These are phyloP conservation scores for Laterallus jamaicensis DNA, from an alignment of 2,113 vertebrate genomes.

Conservation along the genomic window DNA sequence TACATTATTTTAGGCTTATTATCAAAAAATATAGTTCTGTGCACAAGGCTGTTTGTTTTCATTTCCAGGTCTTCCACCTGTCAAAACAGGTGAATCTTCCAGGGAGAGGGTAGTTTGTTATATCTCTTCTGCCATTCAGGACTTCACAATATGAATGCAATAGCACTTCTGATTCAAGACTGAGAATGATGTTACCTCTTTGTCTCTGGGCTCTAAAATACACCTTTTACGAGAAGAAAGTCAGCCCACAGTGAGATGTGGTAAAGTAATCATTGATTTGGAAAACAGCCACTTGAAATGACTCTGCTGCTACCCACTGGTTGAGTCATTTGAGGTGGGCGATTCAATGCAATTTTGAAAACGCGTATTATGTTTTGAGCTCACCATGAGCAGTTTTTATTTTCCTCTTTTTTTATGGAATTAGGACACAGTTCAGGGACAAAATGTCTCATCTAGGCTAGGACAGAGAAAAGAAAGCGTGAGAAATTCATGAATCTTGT, in stretches of 20 bases:
- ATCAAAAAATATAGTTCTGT: not conserved
- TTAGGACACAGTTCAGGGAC: not conserved
- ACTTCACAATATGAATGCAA: not conserved
- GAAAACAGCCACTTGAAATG: constrained; percentile 39
- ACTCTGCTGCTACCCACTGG: constrained; percentile 33
- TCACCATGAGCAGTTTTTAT: not conserved
- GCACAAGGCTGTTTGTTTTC: not conserved
- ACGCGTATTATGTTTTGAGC: not conserved
- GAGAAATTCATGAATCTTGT: not conserved
- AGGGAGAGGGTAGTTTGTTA: not conserved
- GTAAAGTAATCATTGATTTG: not conserved
- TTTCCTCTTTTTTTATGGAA: constrained; percentile 7
- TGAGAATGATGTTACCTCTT: not conserved
- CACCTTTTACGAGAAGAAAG: constrained; percentile 8
- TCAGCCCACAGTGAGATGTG: not conserved
- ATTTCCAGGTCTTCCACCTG: not conserved
- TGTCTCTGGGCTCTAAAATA: not conserved
- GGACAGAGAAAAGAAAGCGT: not conserved
- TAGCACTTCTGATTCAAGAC: not conserved
- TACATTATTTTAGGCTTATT: not conserved
- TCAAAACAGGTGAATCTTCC: not conserved
- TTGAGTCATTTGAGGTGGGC: constrained; percentile 58
- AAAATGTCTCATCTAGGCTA: not conserved
- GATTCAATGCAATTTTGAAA: constrained; percentile 32
- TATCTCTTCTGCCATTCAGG: not conserved